A percentile compares a stretch with the other conserved stretches of the same genome.
Conservation (phyloP, 2,888 invertebrate species). For the Ferdinandea cuprea region DNA sequence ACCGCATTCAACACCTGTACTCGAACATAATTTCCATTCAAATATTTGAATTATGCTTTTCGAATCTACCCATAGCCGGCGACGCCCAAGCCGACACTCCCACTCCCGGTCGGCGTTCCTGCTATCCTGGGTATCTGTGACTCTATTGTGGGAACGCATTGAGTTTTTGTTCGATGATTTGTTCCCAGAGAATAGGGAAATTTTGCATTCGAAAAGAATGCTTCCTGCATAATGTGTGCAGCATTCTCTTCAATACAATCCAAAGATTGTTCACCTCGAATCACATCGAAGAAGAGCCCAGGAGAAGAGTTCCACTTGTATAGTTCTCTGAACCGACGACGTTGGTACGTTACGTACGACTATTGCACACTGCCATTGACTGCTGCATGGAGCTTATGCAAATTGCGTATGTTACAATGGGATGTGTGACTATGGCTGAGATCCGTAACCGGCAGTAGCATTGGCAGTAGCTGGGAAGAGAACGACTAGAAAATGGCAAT, state of each 20-base stretch:
- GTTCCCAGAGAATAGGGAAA: conserved; percentile 57
- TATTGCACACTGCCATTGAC: too few relatives aligned
- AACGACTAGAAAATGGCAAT: conserved; percentile 38
- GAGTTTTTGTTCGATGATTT: conserved; percentile 61
- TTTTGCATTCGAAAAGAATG: conserved; percentile 61
- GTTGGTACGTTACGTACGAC: too few relatives aligned
- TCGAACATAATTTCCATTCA: conserved; percentile 16
- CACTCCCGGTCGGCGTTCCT: too few relatives aligned
- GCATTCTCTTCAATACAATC: conserved; percentile 44
- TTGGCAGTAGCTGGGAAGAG: conserved; percentile 1
- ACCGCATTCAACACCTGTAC: neutral
- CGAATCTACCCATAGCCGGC: neutral
- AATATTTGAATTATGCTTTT: conserved; percentile 67
- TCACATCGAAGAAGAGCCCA: conserved; percentile 6
- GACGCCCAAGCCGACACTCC: too few relatives aligned
- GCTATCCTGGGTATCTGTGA: neutral
- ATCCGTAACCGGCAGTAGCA: conserved; percentile 16
- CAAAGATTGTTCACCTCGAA: conserved; percentile 69
- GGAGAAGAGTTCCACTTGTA: conserved; percentile 40
- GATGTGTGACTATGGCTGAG: conserved; percentile 11
- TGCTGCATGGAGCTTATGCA: conserved; percentile 57
- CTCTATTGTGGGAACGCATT: conserved; percentile 34
- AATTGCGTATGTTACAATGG: conserved; percentile 66
- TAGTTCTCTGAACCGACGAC: conserved; percentile 36
- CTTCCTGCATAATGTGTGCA: conserved; percentile 23